These are phyloP conservation scores for Morone saxatilis DNA, from an alignment of 2,113 vertebrate genomes.

Conservation along the genomic window DNA sequence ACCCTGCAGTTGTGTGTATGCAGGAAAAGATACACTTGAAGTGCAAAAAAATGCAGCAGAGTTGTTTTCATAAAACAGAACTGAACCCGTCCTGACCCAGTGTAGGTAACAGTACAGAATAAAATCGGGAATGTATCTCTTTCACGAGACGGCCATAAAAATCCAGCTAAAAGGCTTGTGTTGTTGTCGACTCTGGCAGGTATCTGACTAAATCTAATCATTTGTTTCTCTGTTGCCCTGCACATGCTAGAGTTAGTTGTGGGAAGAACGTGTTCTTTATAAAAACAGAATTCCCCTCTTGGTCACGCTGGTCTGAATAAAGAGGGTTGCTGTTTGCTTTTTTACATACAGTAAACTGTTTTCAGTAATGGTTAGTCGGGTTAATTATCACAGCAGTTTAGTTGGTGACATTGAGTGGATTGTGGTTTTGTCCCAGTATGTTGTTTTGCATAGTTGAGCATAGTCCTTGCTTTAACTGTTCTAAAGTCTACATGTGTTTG, in stretches of 20 bases:
- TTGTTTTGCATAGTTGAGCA: slow-evolving; percentile 27
- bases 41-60: slow-evolving; percentile 20
- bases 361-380: neutral
- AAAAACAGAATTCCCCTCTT: neutral
- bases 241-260: neutral
- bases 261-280: neutral
- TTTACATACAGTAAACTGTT: neutral
- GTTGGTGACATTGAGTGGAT: neutral
- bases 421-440: neutral
- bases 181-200: slow-evolving; percentile 18
- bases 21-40: slow-evolving; percentile 7
- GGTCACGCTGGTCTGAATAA: slow-evolving; percentile 7
- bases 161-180: neutral
- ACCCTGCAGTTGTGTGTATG: neutral
- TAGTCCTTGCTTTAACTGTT: slow-evolving; percentile 4
- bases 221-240: slow-evolving; percentile 11
- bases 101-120: slow-evolving; percentile 29
- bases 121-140: slow-evolving; percentile 23
- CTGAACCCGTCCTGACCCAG: slow-evolving; percentile 16
- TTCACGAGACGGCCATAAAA: slow-evolving; percentile 17
- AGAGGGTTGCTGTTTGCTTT: slow-evolving; percentile 4
- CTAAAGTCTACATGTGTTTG: slow-evolving; percentile 57
- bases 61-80: slow-evolving; percentile 35
- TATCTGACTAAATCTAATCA: slow-evolving; percentile 32
- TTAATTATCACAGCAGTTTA: slow-evolving; percentile 29